phyloP scores from a whole-genome alignment of 2,113 vertebrate genomes.

The Atherinomorus stipes region DNA sequence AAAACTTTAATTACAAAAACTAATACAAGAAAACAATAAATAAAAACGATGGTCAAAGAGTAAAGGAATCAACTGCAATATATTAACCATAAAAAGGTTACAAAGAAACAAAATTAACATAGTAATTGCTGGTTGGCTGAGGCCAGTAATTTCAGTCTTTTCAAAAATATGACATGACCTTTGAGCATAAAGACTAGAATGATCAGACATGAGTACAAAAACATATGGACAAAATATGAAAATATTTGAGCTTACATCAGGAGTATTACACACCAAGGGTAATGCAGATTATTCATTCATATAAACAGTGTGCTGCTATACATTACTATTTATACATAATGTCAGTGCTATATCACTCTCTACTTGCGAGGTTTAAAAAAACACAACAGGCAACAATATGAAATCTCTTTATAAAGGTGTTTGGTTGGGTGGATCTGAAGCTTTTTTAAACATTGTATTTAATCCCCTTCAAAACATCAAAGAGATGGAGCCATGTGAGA shows the following conservation, averaged over 20 bases:
- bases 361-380: constrained; percentile 41
- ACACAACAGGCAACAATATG: constrained; percentile 33
- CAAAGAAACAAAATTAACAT: constrained; percentile 51
- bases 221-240: constrained; percentile 26
- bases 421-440: constrained; percentile 24
- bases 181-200: constrained; percentile 16
- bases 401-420: constrained; percentile 34
- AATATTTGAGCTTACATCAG: constrained; percentile 45
- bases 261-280: constrained; percentile 19
- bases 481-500: constrained; percentile 19
- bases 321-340: constrained; percentile 65
- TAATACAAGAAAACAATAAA: constrained; percentile 79
- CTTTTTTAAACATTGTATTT: constrained; percentile 9
- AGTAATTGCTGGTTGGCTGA: constrained; percentile 25
- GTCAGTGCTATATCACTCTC: constrained; percentile 69
- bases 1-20: constrained; percentile 76
- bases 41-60: constrained; percentile 64
- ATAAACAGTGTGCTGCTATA: constrained; percentile 48
- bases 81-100: constrained; percentile 58
- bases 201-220: constrained; percentile 25
- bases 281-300: constrained; percentile 32
- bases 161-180: constrained; percentile 19
- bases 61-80: constrained; percentile 57
- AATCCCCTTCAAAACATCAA: constrained; percentile 35
- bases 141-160: constrained; percentile 18